Base-by-base conservation (phyloP, 2,113 vertebrate genomes). In the Dasypus novemcinctus region DNA sequence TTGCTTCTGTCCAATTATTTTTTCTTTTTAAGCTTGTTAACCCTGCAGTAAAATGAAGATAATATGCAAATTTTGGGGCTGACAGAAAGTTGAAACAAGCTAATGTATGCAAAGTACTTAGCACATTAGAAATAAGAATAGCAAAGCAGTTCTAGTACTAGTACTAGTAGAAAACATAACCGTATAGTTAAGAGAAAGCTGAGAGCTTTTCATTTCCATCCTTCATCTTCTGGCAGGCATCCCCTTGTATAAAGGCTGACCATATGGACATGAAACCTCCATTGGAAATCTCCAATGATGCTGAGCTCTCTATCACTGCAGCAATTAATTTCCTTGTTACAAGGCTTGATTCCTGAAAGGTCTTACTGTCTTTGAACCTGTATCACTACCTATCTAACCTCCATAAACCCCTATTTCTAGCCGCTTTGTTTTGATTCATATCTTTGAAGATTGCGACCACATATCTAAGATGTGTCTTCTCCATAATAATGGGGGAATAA, bases 1-100 rank as follows among this genome's bases (percentile, higher is more conserved):
- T 90, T 82, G 36, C 52, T 82, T 87, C 89, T n/a, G 49, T 33
- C 18, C 49, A 89, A 72, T n/a, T 74, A 71, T 46, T 81, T 81
- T 43, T 10, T 88, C 9, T 66, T 81, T 54, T 54, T 78, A 57
- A 66, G 29, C 13, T 52, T 87, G 9, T 33, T 10, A 31, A 82
- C 27, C 66, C 82, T 21, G 18, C 41, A 76, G 25, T 76, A 41
- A 89, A 41, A 29, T 76, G 4, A 27, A 3, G 13, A 36, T 49
- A 86, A n/a, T 1, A 69, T 27, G 2, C 0, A 41, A 59, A 69
- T 64, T 54, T 71, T 69, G 72, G 61, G 38, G 72, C 6, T 54
- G 23, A 41, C 1, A 82, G 4, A 74, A 88, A 74, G 41, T 94
- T 41, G 43, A 71, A 85, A 49, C 46, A 49, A 49, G 46, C 5